Evolutionary conservation across 1,140 invertebrate genomes (phyloP), one percentile per base, ranked within the genome.

Genomic region (Euglossa dilemma): DNA sequence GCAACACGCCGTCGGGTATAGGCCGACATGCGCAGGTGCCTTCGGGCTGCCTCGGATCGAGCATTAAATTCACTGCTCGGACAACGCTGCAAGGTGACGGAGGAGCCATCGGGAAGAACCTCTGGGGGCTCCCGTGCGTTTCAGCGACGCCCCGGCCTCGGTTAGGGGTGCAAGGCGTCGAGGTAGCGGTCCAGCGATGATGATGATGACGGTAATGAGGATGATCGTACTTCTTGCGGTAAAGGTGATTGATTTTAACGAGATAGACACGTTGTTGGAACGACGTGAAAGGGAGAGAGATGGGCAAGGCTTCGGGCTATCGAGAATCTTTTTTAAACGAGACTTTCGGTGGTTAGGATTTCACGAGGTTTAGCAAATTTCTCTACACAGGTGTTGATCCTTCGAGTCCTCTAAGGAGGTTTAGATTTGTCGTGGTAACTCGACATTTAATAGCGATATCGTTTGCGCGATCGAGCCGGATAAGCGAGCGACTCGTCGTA

Each of bases 21-120:
- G 89, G 86, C 84, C 87, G 90, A 89, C 85, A 71, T 79, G 80
- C 57, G 87, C 89, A 91, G 90, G 90, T 91, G 91, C 89, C 85
- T 89, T 78, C 72, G 63, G 84, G 89, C 78, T 72, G 77, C 67
- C 72, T 59, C 72, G 36, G 59, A 69, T 63, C 59, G 63, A 74
- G 67, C 78, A 50, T 87, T 78, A 80, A 88, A 75, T 54, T 78
- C 64, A 69, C 57, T 57, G 36, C 36, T 52, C 47, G 57, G 73
- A 54, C 73, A 81, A 63, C 56, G 61, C 23, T 57, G 23, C 43
- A 23, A 76, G 61, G 36, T 74, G 86, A 67, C 71, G 59, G 43
- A 50, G 64, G 23, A 59, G 64, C 73, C 83, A 66, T 73, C 61
- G 36, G 25, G 75, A 79, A 59, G 79, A 71, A 56, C 25, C 61